Base-by-base conservation (phyloP, 2,113 vertebrate species). In the Halichoerus grypus region DNA sequence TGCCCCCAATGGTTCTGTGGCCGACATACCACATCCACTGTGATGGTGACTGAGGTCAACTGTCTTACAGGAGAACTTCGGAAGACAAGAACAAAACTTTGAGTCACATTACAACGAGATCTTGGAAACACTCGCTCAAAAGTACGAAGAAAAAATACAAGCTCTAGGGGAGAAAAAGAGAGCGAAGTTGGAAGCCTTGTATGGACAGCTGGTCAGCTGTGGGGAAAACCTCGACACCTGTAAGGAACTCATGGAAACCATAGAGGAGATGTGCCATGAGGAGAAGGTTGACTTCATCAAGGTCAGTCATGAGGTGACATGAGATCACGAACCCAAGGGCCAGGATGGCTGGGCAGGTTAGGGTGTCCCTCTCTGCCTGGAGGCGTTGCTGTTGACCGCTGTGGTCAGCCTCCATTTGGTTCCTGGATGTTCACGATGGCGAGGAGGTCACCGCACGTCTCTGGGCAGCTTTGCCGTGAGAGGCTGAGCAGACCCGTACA, bases 51-150 rank as follows among this genome's bases (percentile, higher is more conserved):
- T 39, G 42, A 21, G 16, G 4, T 7, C 93, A 33, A 91, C 92
- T 97, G 16, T 96, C 88, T 98, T 98, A 28, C 98, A 99, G 99
- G 99, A 99, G 98, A 99, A 99, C 94, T 99, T 99, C 96, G 99
- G 99, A 65, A 99, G 99, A 80, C 99, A 99, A 83, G 99, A 99
- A 97, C 99, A 99, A 97, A 99, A 99, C 98, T 98, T 99, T 36
- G 99, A 99, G 98, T 99, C 99, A 63, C 99, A 99, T 97, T 99
- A 99, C 98, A 99, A 99, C 0, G 99, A 99, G 0, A 99, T 99
- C 53, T 98, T 99, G 77, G 99, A 99, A 98, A 99, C 99, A 1
- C 98, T 99, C n/a, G 99, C 99, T 36, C 99, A 99, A 97, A 99
- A 99, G 21, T 99, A 99, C 0, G 99, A 99, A 90, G 99, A 99